These are phyloP conservation scores for Drosophila colorata DNA, from an alignment of 2,888 invertebrate species.

Conservation along the genomic window DNA sequence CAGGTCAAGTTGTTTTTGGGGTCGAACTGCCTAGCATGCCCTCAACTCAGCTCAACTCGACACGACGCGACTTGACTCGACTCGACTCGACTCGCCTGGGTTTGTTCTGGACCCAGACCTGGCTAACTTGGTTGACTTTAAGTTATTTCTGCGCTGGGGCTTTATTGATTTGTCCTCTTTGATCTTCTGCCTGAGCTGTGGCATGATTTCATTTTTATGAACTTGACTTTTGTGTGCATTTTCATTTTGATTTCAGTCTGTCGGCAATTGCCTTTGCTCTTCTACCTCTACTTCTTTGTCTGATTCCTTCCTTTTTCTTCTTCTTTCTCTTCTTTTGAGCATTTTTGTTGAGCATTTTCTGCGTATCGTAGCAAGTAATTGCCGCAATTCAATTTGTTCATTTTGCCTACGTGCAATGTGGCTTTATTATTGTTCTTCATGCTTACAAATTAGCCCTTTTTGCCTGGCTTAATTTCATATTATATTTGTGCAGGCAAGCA, in stretches of 20 bases:
- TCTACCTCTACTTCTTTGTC: slow-evolving; percentile 7
- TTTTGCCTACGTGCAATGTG: slow-evolving; percentile 70
- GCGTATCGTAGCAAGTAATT: slow-evolving; percentile 80
- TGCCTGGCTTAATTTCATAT: slow-evolving; percentile 35
- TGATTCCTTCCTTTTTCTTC: background rate
- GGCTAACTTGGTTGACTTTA: slow-evolving; percentile 67
- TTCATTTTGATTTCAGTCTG: slow-evolving; percentile 48
- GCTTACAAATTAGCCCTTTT: slow-evolving; percentile 45
- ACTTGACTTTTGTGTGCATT: slow-evolving; percentile 72
- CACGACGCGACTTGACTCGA: slow-evolving; percentile 4
- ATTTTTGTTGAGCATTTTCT: slow-evolving; percentile 58
- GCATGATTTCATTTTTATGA: slow-evolving; percentile 82
- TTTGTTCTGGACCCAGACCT: background rate
- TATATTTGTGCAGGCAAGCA: slow-evolving; percentile 14
- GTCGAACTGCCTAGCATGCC: slow-evolving; percentile 59
- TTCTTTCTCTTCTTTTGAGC: background rate
- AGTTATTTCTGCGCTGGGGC: slow-evolving; percentile 67
- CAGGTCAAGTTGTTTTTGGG: slow-evolving; percentile 80
- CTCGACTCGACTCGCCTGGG: slow-evolving; percentile 9
- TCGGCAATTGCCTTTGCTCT: slow-evolving; percentile 8
- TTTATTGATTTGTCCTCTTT: slow-evolving; percentile 83
- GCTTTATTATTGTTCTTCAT: slow-evolving; percentile 58
- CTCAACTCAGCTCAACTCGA: slow-evolving; percentile 12
- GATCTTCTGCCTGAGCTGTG: slow-evolving; percentile 79
- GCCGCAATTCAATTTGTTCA: slow-evolving; percentile 80